Base-by-base conservation (phyloP, 2,113 vertebrate genomes). In the Geococcyx californianus region DNA sequence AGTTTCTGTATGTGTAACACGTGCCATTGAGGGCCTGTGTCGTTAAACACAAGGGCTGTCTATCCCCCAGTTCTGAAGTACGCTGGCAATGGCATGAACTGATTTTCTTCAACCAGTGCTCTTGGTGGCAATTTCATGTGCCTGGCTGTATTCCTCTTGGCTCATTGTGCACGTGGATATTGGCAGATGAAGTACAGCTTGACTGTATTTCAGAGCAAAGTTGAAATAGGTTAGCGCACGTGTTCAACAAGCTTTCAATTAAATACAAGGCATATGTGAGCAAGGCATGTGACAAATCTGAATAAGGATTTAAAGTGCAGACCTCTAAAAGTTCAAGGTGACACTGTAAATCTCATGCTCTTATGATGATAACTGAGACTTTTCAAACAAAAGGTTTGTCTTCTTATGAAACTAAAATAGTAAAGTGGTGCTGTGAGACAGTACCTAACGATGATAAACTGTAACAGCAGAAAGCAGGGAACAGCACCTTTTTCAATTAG, bases 91-190 rank as follows among this genome's bases (percentile, higher is more conserved):
- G 59, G 49, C 8, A 7, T 19, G 38, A 64, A 33, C 34, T 7
- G 12, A 42, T 45, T 21, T 56, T 29, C 55, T 52, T 40, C 24
- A 7, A 1, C 36, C 9, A 5, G 23, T 8, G 16, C 12, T 60
- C 4, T 31, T 47, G 66, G 52, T 17, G 52, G 44, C 5, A 16
- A 42, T 17, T 26, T 4, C 58, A 21, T 24, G 3, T 5, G 18
- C 52, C 42, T 6, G 4, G 52, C 18, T 2, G 5, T 6, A 2
- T 19, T 28, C 9, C 78, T 47, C 45, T 24, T 6, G 33, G 51
- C 63, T 38, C 3, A 0, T 2, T 8, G 47, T 9, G 91, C 68
- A 10, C 15, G 9, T 17, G 2, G 2, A 2, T 17, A 4, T 2
- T 19, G 55, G 55, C 49, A 34, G 67, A 9, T 16, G 9, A 31